Percentiles rank a stretch among this genome's conserved stretches.
phyloP scores from a whole-genome alignment of 2,797 vertebrate genomes.

The Margarornis squamiger region DNA sequence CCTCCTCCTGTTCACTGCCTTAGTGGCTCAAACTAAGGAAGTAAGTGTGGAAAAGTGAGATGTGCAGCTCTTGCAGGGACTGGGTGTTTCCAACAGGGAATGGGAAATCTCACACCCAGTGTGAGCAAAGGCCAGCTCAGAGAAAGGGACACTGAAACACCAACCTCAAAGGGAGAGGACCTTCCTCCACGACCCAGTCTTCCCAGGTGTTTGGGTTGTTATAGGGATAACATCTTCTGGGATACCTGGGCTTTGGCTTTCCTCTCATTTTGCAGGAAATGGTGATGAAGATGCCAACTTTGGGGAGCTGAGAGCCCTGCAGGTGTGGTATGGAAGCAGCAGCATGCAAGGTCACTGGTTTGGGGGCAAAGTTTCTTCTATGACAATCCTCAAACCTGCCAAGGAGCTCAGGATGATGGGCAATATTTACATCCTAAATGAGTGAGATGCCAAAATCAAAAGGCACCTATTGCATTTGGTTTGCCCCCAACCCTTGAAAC shows the following conservation, averaged over 20 bases:
- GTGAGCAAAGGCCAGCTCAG: background rate
- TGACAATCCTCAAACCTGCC: background rate
- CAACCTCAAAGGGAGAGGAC: background rate
- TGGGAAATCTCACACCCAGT: background rate
- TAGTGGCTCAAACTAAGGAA: background rate
- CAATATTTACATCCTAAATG: background rate
- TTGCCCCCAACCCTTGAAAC: background rate
- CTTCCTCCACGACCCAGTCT: background rate
- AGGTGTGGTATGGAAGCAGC: rapidly evolving
- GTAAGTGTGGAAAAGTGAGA: background rate
- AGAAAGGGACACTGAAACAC: background rate
- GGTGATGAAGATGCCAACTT: background rate
- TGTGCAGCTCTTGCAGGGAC: rapidly evolving
- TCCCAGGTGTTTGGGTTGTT: background rate
- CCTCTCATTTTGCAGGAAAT: background rate
- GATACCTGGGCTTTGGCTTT: background rate
- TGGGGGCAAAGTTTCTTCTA: background rate
- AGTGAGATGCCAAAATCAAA: background rate
- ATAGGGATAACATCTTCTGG: background rate
- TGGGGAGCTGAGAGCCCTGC: background rate
- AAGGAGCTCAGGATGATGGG: background rate
- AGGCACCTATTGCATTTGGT: background rate
- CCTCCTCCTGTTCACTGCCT: background rate
- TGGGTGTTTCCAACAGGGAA: background rate
- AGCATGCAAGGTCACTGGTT: background rate